These are phyloP conservation scores for Philypnodon macrostomus DNA, from an alignment of 2,797 vertebrate species.

Conservation along the genomic window DNA sequence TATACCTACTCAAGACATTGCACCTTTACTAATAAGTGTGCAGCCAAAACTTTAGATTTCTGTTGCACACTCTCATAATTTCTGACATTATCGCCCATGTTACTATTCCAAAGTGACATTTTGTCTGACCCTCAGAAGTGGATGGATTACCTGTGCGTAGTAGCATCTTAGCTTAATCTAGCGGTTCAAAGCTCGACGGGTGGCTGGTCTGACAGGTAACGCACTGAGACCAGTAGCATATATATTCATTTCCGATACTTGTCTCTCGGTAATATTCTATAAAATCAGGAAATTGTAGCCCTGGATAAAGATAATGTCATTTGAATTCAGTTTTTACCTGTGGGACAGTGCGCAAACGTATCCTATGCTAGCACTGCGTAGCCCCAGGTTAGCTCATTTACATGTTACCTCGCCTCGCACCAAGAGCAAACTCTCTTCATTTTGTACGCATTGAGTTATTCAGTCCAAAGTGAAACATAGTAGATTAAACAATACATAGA, in stretches of 20 bases:
- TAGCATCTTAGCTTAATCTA: conserved; percentile 46
- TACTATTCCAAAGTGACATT: not conserved
- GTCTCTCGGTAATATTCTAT: too few species aligned
- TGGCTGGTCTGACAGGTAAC: conserved; percentile 51
- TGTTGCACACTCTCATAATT: too few species aligned
- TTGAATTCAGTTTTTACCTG: not conserved
- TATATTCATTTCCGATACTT: too few species aligned
- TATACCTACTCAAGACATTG: not conserved
- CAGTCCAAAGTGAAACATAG: not conserved
- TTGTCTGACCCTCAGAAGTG: not conserved
- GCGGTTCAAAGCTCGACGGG: conserved; percentile 48
- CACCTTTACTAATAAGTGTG: not conserved
- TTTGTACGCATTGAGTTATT: accelerated
- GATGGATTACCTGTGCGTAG: conserved; percentile 20
- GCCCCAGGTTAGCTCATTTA: conserved; percentile 53
- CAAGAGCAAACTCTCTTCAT: not conserved
- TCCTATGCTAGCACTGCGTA: conserved; percentile 42
- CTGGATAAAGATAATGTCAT: too few species aligned
- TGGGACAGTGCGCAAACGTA: not conserved
- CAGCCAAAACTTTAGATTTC: too few species aligned
- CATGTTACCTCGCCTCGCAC: not conserved
- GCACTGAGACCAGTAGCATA: not conserved
- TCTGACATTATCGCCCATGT: too few species aligned
- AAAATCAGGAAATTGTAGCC: too few species aligned
- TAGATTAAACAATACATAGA: not conserved